Base-by-base conservation (phyloP, 2,113 vertebrate genomes). In the Chloropsis hardwickii region DNA sequence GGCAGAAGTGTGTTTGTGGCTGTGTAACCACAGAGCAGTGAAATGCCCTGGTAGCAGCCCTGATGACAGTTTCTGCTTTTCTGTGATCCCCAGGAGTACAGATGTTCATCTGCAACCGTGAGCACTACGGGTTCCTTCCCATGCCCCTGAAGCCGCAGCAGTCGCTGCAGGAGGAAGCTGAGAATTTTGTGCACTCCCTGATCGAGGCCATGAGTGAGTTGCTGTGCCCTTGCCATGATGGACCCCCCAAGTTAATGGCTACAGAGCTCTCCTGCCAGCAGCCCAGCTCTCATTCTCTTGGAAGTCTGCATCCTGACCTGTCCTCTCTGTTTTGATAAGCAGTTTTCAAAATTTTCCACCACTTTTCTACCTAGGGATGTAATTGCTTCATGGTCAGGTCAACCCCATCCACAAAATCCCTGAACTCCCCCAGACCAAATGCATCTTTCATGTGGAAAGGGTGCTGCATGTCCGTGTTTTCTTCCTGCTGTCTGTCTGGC, bases 131-230 rank as follows among this genome's bases (percentile, higher is more conserved):
- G 14, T 99, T 99, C 97, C 98, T 99, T 61, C 98, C 99, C 9
- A 98, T 99, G 86, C 99, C 99, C 24, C 97, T 99, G 87, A 99
- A 99, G 95, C 96, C 99, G 0, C 98, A 99, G 56, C 99, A 99
- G 92, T 98, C 87, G 0, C 97, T 99, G 51, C 98, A 99, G 16
- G 99, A 99, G 28, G 99, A 99, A 54, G 91, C 97, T 0, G 99
- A 99, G 96, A 99, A 98, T 94, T 99, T 99, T 87, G 98, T 98
- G 94, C 99, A 99, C 35, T 98, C 98, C 6, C 98, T 99, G 37
- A 99, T 99, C 0, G 99, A 99, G 97, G 99, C 99, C 18, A 98
- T 99, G 98, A 99, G 99, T 99, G 94, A 99, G 99, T 98, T 64
- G 10, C 61, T 62, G 54, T 79, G 33, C 67, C 62, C 28, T 56